Conservation (phyloP, 2,797 vertebrate genomes). For the Phylloscopus collybita region DNA sequence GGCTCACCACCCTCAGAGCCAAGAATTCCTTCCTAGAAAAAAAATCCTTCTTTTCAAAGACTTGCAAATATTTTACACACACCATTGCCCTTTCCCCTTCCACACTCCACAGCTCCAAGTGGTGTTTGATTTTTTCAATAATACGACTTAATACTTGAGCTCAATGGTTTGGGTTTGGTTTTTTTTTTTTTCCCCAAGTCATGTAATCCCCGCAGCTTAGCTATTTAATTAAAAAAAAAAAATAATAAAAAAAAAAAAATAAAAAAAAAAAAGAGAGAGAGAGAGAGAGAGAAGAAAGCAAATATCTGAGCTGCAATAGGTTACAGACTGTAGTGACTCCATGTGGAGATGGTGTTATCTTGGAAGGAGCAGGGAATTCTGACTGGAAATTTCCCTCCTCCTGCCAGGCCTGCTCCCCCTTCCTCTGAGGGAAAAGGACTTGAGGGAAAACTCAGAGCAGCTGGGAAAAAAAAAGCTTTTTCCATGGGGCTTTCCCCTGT, state of each 20-base stretch:
- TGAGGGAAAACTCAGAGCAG: neutral
- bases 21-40: neutral
- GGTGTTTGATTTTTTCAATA: conserved; percentile 13
- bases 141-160: conserved; percentile 9
- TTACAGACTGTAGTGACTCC: neutral
- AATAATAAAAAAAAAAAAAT: neutral
- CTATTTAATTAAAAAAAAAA: conserved; percentile 48
- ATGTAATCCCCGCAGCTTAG: conserved; percentile 53
- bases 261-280: neutral
- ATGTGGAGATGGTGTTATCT: neutral
- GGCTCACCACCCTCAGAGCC: neutral
- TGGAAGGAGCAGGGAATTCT: neutral
- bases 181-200: accelerated
- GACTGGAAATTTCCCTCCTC: neutral
- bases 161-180: neutral
- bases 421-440: neutral
- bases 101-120: neutral
- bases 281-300: neutral
- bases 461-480: neutral
- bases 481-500: no score
- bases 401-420: neutral
- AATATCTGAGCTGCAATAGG: neutral
- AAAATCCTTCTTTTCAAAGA: neutral
- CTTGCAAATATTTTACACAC: neutral
- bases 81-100: neutral